Evolutionary conservation across 2,113 vertebrate genomes (phyloP).

Genomic region (Taxidea taxus): DNA sequence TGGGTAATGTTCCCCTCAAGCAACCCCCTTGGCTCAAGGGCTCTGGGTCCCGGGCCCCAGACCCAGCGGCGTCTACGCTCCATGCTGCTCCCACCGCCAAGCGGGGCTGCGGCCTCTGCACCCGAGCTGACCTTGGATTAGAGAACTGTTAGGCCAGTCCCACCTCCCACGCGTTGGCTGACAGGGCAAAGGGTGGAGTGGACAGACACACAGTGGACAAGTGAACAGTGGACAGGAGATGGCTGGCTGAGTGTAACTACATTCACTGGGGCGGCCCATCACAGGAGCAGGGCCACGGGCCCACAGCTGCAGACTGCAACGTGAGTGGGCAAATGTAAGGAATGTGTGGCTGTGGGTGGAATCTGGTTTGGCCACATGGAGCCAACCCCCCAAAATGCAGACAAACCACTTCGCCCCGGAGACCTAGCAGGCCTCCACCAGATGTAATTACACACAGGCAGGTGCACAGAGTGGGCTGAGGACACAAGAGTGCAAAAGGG

Average conservation of each 20-base stretch:
- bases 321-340: fast-evolving
- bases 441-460: slow-evolving; percentile 77
- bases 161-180: slow-evolving; percentile 46
- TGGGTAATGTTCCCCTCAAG: slow-evolving; percentile 63
- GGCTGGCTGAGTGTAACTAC: slow-evolving; percentile 78
- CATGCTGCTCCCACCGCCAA: slow-evolving; percentile 56
- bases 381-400: not conserved
- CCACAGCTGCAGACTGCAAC: not conserved
- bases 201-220: slow-evolving; percentile 72
- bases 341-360: not conserved
- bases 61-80: slow-evolving; percentile 53
- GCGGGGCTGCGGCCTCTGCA: slow-evolving; percentile 53
- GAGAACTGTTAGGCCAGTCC: slow-evolving; percentile 71
- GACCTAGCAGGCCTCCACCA: slow-evolving; percentile 63
- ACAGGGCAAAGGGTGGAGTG: slow-evolving; percentile 66
- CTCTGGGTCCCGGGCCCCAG: slow-evolving; percentile 50
- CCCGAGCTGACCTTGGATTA: slow-evolving; percentile 72
- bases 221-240: slow-evolving; percentile 73
- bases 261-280: slow-evolving; percentile 61
- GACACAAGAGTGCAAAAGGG: slow-evolving; percentile 69
- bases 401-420: slow-evolving; percentile 38
- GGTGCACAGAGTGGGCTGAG: slow-evolving; percentile 59
- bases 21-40: slow-evolving; percentile 56
- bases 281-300: not conserved
- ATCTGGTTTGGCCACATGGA: slow-evolving; percentile 42